Base-by-base conservation (phyloP, 2,113 vertebrate genomes). In the Emydocephalus ijimae region DNA sequence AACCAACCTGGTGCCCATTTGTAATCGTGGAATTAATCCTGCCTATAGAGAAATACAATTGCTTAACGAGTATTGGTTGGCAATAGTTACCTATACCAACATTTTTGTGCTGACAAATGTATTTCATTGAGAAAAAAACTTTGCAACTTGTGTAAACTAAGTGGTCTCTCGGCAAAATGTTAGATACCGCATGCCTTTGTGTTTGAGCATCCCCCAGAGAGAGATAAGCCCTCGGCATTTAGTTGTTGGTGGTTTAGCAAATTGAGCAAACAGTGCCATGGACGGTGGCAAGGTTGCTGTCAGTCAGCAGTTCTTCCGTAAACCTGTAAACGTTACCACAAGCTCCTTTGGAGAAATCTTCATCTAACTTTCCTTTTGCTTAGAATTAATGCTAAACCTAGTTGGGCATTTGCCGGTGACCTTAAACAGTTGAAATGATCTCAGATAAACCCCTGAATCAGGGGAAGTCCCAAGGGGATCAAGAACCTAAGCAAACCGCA, bases 181-280 rank as follows among this genome's bases (percentile, higher is more conserved):
- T 91, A 39, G 92, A 89, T 85, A 91, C 90, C 52, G 54, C 93
- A 93, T 61, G 64, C 64, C n/a, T 23, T 54, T 6, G 1, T 91
- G 69, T 91, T 89, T 91, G 90, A 91, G 45, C 64, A 8, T 52
- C 69, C 1, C 85, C 29, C 90, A 85, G 34, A 85, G 74, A 69
- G 50, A 91, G 87, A 89, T 93, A 93, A 91, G 93, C 85, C 69
- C 74, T 52, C n/a, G 48, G 34, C 56, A 69, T 88, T 91, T 92
- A 89, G 34, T 52, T 56, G 69, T 23, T 52, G 69, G 23, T 90
- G 81, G 54, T 34, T 93, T 64, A 15, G 81, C 89, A 90, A 52
- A 91, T 81, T 56, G 64, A 81, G 61, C 61, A 64, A 89, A 89
- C 88, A 59, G 39, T 54, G 90, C 14, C 21, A 74, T 14, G n/a